Evolutionary conservation across 2,113 vertebrate species (phyloP).

Genomic region (Oenanthe melanoleuca): DNA sequence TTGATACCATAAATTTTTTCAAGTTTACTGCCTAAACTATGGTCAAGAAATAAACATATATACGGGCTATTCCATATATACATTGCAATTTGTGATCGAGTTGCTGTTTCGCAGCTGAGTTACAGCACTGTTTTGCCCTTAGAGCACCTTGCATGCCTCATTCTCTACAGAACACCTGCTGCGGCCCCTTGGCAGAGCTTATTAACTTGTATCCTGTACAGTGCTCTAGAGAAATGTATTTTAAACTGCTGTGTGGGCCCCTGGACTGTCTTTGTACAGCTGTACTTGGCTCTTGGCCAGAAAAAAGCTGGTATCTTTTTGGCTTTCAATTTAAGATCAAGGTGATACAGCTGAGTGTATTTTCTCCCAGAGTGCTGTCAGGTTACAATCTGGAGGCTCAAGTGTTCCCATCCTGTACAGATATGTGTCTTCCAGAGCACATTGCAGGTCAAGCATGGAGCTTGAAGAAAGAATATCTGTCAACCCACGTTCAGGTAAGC

Average conservation of each 20-base stretch:
- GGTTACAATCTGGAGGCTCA: neutral
- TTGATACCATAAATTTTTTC: neutral
- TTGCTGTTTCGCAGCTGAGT: neutral
- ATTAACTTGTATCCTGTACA: neutral
- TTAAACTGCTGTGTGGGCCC: neutral
- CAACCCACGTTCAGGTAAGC: neutral
- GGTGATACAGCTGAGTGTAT: neutral
- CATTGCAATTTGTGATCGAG: neutral
- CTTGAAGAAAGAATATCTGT: neutral
- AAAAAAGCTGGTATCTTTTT: neutral
- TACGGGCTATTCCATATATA: neutral
- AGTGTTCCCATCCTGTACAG: neutral
- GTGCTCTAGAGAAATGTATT: neutral
- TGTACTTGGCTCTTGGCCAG: neutral
- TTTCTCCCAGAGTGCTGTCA: neutral
- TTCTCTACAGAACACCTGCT: neutral
- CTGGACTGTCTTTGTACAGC: neutral
- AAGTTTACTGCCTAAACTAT: neutral
- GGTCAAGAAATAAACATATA: neutral
- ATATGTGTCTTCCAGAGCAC: rapidly evolving
- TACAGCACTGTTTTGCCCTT: neutral
- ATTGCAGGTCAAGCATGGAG: neutral
- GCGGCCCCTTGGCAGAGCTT: neutral
- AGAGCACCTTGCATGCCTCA: neutral
- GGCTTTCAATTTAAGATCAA: neutral